These are phyloP conservation scores for Tetragonisca angustula DNA, from an alignment of 2,888 invertebrate species.

Conservation along the genomic window DNA sequence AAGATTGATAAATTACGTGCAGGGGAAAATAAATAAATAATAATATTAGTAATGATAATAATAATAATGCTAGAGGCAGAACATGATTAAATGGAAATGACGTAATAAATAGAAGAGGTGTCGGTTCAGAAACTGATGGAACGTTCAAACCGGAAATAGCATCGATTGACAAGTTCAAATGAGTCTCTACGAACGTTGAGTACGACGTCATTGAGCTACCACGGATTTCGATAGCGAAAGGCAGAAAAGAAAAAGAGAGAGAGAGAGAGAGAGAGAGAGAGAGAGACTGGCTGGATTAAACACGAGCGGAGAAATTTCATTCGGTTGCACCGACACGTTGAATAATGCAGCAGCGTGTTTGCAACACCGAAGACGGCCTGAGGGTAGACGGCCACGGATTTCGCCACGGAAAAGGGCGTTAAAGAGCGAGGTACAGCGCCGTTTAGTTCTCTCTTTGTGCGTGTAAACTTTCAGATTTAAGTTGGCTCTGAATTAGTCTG, in stretches of 20 bases:
- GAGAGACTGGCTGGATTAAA: slow-evolving; percentile 15
- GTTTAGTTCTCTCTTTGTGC: slow-evolving; percentile 41
- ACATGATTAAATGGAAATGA: neutral
- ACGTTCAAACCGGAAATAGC: neutral
- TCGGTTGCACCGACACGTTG: slow-evolving; percentile 53
- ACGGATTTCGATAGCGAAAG: slow-evolving; percentile 39
- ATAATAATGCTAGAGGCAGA: neutral
- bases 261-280: neutral
- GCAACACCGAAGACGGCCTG: slow-evolving; percentile 42
- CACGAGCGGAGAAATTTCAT: slow-evolving; percentile 52
- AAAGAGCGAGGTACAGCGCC: slow-evolving; percentile 47
- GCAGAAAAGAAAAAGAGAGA: slow-evolving; percentile 18
- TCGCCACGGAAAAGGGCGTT: slow-evolving; percentile 48
- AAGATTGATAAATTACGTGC: neutral
- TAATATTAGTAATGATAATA: neutral
- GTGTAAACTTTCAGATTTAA: too few species aligned
- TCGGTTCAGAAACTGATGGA: neutral
- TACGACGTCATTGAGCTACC: slow-evolving; percentile 14
- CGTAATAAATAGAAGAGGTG: neutral
- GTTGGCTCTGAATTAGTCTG: too few species aligned
- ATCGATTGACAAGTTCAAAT: neutral
- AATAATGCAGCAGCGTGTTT: slow-evolving; percentile 64
- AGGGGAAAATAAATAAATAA: neutral
- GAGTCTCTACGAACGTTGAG: neutral
- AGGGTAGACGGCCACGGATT: slow-evolving; percentile 31